These are phyloP conservation scores for Leptopilina syphax DNA, from an alignment of 2,888 invertebrate genomes.

Conservation along the genomic window DNA sequence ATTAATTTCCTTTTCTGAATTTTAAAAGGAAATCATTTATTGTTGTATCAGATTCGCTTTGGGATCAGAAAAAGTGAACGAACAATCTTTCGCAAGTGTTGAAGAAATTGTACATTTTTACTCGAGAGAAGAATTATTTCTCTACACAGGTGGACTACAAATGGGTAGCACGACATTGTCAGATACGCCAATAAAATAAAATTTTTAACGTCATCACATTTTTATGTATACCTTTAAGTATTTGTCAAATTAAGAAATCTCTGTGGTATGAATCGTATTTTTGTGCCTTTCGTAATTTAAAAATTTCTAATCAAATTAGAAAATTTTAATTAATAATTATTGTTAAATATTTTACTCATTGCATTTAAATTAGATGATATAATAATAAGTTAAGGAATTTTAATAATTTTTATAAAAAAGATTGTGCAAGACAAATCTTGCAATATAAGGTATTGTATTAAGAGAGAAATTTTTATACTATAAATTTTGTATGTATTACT, in stretches of 20 bases:
- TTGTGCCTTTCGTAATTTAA: no score
- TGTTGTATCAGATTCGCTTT: constrained; percentile 70
- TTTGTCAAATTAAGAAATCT: no score
- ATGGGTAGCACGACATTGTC: constrained; percentile 70
- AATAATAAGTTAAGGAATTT: neutral
- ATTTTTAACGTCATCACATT: no score
- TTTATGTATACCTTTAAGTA: no score
- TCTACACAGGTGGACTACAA: constrained; percentile 69
- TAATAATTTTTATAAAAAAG: neutral
- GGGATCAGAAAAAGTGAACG: constrained; percentile 73
- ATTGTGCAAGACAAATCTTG: neutral
- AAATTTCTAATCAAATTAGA: no score
- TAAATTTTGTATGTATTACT: neutral
- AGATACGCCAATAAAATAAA: constrained; percentile 70
- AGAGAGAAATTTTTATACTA: neutral
- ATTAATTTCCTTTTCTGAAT: neutral
- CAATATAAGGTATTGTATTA: no score
- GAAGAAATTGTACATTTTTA: constrained; percentile 74
- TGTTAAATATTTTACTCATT: neutral
- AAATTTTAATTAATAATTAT: neutral
- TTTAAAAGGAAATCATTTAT: neutral
- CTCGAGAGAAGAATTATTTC: constrained; percentile 68
- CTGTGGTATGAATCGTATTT: no score
- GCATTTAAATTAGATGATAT: neutral
- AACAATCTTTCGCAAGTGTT: constrained; percentile 70